Conservation (phyloP, 2,113 vertebrate species). For the Misgurnus anguillicaudatus region DNA sequence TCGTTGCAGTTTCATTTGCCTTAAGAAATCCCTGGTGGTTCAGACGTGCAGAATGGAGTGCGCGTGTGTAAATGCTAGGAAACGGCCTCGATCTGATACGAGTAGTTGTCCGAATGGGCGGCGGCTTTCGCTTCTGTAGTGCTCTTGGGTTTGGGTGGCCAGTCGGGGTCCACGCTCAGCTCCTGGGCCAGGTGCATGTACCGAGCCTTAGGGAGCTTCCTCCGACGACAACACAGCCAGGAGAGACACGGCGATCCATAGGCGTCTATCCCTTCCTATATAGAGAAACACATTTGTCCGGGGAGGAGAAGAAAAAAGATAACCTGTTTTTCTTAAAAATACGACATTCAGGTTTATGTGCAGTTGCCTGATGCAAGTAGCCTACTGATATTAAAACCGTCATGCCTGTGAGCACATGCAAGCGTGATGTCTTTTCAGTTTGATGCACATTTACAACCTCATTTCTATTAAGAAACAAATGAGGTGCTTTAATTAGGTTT, state of each 20-base stretch:
- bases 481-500: neutral
- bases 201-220: slow-evolving; percentile 85
- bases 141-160: slow-evolving; percentile 95
- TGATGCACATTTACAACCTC: neutral
- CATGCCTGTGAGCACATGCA: slow-evolving; percentile 31
- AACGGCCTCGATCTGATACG: slow-evolving; percentile 81
- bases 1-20: neutral
- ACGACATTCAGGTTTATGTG: neutral
- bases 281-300: slow-evolving; percentile 45
- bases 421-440: neutral
- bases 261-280: slow-evolving; percentile 77
- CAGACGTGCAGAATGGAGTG: neutral
- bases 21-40: slow-evolving; percentile 12
- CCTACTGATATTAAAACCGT: neutral
- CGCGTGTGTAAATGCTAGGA: slow-evolving; percentile 72
- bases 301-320: neutral
- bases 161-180: slow-evolving; percentile 91
- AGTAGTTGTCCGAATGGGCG: slow-evolving; percentile 76
- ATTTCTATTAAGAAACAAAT: neutral
- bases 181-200: slow-evolving; percentile 97
- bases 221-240: slow-evolving; percentile 74
- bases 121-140: slow-evolving; percentile 89
- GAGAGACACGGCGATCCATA: slow-evolving; percentile 73
- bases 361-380: neutral
- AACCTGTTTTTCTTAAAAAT: neutral